phyloP scores from a whole-genome alignment of 2,113 vertebrate genomes.

The Lampris megalopsis region DNA sequence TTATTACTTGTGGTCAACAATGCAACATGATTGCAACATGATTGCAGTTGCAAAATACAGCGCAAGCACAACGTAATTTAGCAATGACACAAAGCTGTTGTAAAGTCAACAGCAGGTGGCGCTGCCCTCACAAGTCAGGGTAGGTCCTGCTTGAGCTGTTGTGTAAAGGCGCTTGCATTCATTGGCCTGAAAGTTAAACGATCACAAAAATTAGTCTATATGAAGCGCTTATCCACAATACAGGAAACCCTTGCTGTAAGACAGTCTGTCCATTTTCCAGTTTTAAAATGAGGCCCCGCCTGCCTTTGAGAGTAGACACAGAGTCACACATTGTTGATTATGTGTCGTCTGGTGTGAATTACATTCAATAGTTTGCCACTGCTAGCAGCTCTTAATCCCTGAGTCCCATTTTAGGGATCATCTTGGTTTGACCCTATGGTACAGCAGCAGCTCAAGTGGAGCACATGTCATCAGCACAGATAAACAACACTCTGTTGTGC shows the following conservation, averaged over 20 bases:
- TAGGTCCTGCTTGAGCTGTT: not conserved
- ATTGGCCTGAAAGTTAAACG: not conserved
- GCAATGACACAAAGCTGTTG: not conserved
- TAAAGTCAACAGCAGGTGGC: conserved; percentile 65
- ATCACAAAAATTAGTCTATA: conserved; percentile 4
- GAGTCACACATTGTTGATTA: not conserved
- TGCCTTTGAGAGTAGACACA: too few species aligned
- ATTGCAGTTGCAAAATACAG: not conserved
- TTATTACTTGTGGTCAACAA: too few species aligned
- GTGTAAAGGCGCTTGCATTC: not conserved
- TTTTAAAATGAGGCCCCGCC: not conserved
- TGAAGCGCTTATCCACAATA: not conserved
- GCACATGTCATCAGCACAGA: not conserved
- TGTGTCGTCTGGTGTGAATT: not conserved
- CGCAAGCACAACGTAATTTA: not conserved
- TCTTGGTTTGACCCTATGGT: not conserved
- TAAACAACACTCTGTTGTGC: not conserved
- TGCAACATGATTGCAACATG: too few species aligned
- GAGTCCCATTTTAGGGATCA: not conserved
- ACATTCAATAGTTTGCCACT: not conserved
- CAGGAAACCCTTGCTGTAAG: not conserved
- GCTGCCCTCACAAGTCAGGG: conserved; percentile 37
- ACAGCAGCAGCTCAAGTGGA: not conserved
- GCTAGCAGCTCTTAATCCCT: not conserved
- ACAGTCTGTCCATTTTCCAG: not conserved